phyloP scores from a whole-genome alignment of 2,113 vertebrate genomes.

The Edolisoma coerulescens region DNA sequence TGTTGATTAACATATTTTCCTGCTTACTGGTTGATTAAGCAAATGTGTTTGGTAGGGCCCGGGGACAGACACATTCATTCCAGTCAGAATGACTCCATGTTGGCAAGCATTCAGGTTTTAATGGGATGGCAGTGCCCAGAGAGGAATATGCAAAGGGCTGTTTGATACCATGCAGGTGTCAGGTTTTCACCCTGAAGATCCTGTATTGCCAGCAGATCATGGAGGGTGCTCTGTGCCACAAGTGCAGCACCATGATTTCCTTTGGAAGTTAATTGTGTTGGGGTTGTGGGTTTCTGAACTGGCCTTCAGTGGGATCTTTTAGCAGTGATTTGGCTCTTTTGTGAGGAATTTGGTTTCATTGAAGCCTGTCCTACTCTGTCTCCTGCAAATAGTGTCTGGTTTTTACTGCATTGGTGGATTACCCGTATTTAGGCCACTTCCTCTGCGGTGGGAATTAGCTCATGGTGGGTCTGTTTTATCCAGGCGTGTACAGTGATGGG shows the following conservation, averaged over 20 bases:
- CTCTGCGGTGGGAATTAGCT: background rate
- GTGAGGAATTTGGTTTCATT: background rate
- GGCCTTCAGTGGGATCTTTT: background rate
- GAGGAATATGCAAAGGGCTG: background rate
- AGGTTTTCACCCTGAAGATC: background rate
- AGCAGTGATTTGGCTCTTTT: background rate
- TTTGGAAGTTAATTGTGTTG: background rate
- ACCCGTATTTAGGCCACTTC: background rate
- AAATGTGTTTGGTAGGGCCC: background rate
- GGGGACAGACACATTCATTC: background rate
- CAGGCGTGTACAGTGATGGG: background rate
- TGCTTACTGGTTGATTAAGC: background rate
- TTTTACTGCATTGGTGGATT: background rate
- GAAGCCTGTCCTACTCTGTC: background rate
- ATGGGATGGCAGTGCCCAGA: background rate
- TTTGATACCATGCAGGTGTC: background rate
- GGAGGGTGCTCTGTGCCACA: background rate
- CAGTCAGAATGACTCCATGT: background rate
- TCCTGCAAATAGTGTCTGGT: background rate
- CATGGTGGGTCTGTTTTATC: background rate
- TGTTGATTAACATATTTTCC: background rate
- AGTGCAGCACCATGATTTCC: background rate
- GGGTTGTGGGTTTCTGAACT: background rate
- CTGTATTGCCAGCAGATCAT: background rate
- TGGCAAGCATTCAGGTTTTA: background rate